Evolutionary conservation across 1,140 invertebrate species (phyloP).

Genomic region (Vanessa atalanta): DNA sequence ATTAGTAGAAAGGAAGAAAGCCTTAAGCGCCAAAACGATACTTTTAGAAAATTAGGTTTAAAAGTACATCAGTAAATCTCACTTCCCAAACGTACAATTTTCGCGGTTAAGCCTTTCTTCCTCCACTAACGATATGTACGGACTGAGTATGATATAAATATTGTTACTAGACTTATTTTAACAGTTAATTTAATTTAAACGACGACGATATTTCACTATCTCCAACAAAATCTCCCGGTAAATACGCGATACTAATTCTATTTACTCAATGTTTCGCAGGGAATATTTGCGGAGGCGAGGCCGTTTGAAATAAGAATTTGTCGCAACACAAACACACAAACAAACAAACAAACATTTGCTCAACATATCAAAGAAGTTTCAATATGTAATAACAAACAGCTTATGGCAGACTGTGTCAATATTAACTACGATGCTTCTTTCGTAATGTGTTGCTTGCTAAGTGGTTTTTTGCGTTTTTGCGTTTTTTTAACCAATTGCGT

Average conservation of each 20-base stretch:
- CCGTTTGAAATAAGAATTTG: constrained; percentile 39
- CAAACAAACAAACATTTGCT: constrained; percentile 35
- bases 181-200: too few relatives aligned
- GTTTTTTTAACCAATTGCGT: background rate
- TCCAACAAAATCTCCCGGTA: background rate
- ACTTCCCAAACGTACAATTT: too few relatives aligned
- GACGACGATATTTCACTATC: background rate
- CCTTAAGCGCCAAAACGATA: too few relatives aligned
- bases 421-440: constrained; percentile 28
- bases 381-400: constrained; percentile 41
- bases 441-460: background rate
- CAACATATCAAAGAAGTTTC: constrained; percentile 38
- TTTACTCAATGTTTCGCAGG: constrained; percentile 11
- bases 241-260: constrained; percentile 16
- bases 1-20: too few relatives aligned
- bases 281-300: constrained; percentile 16
- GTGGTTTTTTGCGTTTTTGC: background rate
- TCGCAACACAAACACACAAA: constrained; percentile 22
- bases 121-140: too few relatives aligned
- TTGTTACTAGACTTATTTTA: too few relatives aligned
- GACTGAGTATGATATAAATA: too few relatives aligned
- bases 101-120: too few relatives aligned
- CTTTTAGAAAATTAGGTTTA: too few relatives aligned
- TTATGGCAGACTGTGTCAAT: constrained; percentile 35
- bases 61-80: too few relatives aligned